phyloP scores from a whole-genome alignment of 2,113 vertebrate species.

The Lasiurus borealis region DNA sequence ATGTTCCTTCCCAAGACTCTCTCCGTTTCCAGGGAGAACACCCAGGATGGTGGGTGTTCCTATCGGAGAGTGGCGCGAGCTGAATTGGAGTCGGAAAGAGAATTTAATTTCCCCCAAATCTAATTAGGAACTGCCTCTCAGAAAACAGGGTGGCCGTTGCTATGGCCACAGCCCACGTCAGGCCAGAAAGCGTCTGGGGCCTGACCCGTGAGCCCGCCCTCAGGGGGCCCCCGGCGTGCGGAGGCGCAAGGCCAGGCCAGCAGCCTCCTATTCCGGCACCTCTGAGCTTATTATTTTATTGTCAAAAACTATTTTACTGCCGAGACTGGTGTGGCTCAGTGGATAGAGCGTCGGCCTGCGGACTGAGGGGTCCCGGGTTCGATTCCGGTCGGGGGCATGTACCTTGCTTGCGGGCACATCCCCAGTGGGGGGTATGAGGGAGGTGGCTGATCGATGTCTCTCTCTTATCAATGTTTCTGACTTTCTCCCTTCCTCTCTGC shows the following conservation, averaged over 20 bases:
- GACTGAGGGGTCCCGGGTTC: no score
- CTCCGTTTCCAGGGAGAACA: neutral
- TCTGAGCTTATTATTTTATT: no score
- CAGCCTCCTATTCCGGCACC: neutral
- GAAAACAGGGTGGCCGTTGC: conserved; percentile 45
- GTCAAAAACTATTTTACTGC: no score
- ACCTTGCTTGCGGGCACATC: no score
- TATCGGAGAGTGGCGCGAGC: neutral
- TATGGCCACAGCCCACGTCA: conserved; percentile 42
- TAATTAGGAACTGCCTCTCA: conserved; percentile 57
- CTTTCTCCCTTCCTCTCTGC: no score
- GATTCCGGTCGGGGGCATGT: no score
- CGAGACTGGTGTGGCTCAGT: no score
- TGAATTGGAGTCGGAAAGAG: conserved; percentile 31
- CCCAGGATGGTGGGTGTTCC: neutral
- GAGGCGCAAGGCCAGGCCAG: neutral
- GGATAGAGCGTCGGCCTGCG: no score
- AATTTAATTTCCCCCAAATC: conserved; percentile 39
- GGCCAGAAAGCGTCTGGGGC: neutral
- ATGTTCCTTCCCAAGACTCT: neutral
- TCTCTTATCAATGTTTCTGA: no score
- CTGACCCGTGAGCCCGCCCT: conserved; percentile 1
- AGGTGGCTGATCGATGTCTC: no score
- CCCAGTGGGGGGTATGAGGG: no score
- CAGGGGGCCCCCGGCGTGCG: no score